Conservation (phyloP, 2,888 invertebrate genomes). For the Diabrotica balteata region DNA sequence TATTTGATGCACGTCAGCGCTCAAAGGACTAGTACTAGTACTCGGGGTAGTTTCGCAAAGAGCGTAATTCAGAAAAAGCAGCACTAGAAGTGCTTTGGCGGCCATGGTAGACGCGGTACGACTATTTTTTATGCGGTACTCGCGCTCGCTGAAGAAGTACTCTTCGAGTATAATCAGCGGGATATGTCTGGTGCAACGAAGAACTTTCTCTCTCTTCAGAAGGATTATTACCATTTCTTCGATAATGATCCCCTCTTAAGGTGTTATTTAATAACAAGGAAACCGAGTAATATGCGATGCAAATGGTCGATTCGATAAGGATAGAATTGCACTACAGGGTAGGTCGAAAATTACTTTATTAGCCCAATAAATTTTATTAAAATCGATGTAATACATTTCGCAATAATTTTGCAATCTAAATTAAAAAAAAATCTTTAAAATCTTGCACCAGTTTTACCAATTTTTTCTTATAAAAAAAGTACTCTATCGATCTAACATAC, state of each 20-base stretch:
- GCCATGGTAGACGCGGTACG: conserved; percentile 27
- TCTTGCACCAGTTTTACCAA: too few species aligned
- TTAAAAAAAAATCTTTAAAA: too few species aligned
- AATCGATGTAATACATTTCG: too few species aligned
- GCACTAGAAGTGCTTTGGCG: conserved; percentile 31
- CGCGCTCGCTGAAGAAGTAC: conserved; percentile 18
- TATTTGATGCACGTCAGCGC: conserved; percentile 38
- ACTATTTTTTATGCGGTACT: conserved; percentile 22
- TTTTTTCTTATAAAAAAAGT: too few species aligned
- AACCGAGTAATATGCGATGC: conserved; percentile 31
- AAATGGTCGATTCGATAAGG: not conserved
- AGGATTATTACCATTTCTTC: conserved; percentile 44
- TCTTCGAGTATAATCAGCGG: conserved; percentile 9
- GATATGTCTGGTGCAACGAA: conserved; percentile 8
- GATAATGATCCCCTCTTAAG: conserved; percentile 42
- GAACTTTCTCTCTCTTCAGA: conserved; percentile 45
- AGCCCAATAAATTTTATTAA: too few species aligned
- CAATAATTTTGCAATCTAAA: too few species aligned
- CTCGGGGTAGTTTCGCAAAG: conserved; percentile 1
- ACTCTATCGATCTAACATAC: too few species aligned
- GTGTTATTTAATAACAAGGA: conserved; percentile 42
- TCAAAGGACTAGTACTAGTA: conserved; percentile 8
- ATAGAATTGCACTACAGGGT: not conserved
- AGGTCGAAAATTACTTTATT: too few species aligned
- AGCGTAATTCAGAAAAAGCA: conserved; percentile 18